Evolutionary conservation across 2,113 vertebrate genomes (phyloP).

Genomic region (Camelus dromedarius): DNA sequence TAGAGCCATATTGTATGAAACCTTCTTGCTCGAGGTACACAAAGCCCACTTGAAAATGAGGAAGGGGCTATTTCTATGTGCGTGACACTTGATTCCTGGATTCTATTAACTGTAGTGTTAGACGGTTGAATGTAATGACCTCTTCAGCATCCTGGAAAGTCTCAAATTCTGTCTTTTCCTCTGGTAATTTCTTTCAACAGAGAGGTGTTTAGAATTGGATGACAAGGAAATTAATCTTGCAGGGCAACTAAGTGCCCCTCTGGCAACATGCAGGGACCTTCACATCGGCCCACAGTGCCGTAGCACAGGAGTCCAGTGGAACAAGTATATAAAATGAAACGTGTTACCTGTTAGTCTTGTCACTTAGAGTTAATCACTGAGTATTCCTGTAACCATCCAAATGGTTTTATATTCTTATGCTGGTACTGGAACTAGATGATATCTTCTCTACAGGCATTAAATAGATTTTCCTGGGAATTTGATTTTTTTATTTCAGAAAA

Average conservation of each 20-base stretch:
- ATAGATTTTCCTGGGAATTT: constrained; percentile 6
- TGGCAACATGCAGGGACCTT: not conserved
- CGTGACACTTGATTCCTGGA: not conserved
- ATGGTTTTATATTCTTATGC: not conserved
- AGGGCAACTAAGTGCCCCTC: not conserved
- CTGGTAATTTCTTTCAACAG: constrained; percentile 37
- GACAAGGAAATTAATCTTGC: constrained; percentile 39
- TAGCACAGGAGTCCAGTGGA: not conserved
- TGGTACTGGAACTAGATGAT: not conserved
- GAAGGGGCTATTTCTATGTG: constrained; percentile 25
- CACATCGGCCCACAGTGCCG: not conserved
- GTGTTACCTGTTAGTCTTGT: not conserved
- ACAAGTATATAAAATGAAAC: not conserved
- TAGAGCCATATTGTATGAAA: constrained; percentile 61
- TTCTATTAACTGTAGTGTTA: not conserved
- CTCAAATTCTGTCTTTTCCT: constrained; percentile 31
- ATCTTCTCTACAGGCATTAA: not conserved
- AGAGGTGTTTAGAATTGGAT: constrained; percentile 28
- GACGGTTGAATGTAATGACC: not conserved
- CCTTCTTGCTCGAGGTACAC: constrained; percentile 23
- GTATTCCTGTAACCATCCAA: not conserved
- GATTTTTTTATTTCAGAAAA: constrained; percentile 25
- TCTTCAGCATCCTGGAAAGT: constrained; percentile 35
- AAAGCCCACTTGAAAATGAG: constrained; percentile 59
- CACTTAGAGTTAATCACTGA: not conserved